Conservation (phyloP, 2,113 vertebrate genomes). For the Thryonomys swinderianus region DNA sequence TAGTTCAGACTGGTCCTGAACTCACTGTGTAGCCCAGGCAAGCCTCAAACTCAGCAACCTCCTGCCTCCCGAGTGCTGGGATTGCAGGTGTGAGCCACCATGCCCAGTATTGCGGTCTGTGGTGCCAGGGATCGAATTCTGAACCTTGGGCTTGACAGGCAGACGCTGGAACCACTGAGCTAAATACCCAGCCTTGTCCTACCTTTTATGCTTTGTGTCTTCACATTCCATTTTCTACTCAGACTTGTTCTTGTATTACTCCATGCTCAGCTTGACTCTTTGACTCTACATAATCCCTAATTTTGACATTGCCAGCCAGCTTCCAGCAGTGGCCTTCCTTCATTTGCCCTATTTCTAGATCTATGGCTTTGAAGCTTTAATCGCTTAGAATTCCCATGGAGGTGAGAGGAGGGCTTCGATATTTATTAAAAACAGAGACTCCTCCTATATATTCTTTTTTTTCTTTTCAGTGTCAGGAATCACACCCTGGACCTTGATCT, state of each 20-base stretch:
- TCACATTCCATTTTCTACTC: neutral
- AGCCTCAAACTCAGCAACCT: too few species aligned
- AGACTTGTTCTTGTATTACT: conserved; percentile 19
- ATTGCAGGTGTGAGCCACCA: too few species aligned
- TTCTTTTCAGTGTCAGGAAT: too few species aligned
- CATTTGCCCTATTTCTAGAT: neutral
- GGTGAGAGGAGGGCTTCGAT: neutral
- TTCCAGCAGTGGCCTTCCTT: neutral
- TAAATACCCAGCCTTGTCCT: too few species aligned
- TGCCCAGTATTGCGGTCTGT: too few species aligned
- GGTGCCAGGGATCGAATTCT: too few species aligned
- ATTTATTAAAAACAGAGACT: conserved; percentile 11
- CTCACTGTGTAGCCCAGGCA: too few species aligned
- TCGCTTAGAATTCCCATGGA: conserved; percentile 1
- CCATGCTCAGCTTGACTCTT: neutral
- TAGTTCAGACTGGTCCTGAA: too few species aligned
- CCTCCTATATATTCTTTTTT: neutral
- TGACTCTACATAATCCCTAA: neutral
- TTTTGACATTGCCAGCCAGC: conserved; percentile 2
- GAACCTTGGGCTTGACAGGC: too few species aligned
- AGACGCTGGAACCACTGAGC: too few species aligned
- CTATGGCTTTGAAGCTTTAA: conserved; percentile 34
- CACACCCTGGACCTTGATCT: too few species aligned
- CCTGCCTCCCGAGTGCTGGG: too few species aligned
- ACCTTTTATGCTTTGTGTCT: neutral